A percentile compares a stretch with the other conserved stretches of the same genome.
Conservation (phyloP, 1,140 invertebrate genomes). For the Hycleus cichorii region DNA sequence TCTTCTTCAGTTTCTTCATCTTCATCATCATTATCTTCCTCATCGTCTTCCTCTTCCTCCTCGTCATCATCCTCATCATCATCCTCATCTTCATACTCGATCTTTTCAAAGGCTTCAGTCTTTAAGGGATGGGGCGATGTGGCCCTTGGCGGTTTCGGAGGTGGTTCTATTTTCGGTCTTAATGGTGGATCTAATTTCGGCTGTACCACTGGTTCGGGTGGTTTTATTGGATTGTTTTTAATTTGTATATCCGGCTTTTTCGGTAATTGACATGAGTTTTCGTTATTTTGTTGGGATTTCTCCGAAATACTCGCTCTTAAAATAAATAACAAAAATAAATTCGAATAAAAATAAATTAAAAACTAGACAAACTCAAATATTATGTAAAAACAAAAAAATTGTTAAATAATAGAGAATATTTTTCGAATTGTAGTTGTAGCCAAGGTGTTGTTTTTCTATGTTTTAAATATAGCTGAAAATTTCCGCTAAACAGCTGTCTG, state of each 20-base stretch:
- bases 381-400: no score
- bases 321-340: constrained; percentile 26
- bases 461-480: constrained; percentile 8
- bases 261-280: no score
- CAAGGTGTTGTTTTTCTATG: neutral
- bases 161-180: constrained; percentile 19
- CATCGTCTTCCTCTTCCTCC: constrained; percentile 27
- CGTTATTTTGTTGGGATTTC: no score
- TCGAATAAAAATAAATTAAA: constrained; percentile 20
- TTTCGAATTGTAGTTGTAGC: no score
- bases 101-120: constrained; percentile 31
- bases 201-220: constrained; percentile 1
- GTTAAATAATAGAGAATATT: no score
- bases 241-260: constrained; percentile 5
- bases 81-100: constrained; percentile 31
- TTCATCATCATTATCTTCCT: constrained; percentile 29
- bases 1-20: constrained; percentile 31
- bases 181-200: neutral
- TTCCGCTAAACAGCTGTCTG: constrained; percentile 9
- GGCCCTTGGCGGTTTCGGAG: constrained; percentile 32
- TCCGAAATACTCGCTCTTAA: constrained; percentile 16
- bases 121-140: constrained; percentile 34
- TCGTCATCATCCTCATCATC: constrained; percentile 30
- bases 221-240: constrained; percentile 14
- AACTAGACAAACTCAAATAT: neutral